A percentile compares a stretch with the other conserved stretches of the same genome.
These are phyloP conservation scores for Panthera uncia DNA, from an alignment of 2,113 vertebrate species.

Conservation along the genomic window DNA sequence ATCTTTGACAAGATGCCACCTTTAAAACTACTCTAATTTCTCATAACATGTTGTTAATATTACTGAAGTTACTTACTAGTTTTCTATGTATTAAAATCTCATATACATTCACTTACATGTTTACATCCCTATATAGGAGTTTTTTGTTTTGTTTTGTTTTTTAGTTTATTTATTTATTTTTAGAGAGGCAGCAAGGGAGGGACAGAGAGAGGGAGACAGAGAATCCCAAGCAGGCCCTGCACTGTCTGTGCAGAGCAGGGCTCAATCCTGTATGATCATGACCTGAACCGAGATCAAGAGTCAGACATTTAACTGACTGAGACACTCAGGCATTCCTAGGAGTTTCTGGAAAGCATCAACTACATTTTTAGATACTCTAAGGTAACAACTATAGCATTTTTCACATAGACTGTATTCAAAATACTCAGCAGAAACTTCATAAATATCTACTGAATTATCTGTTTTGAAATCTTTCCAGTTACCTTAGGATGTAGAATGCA, in stretches of 20 bases:
- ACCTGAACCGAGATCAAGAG: no score
- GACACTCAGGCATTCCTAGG: neutral
- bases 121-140: neutral
- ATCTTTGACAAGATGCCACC: neutral
- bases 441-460: neutral
- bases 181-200: no score
- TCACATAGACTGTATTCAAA: neutral
- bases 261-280: no score
- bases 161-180: no score
- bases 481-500: neutral
- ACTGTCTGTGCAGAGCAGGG: no score
- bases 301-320: no score
- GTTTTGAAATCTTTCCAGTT: conserved; percentile 38
- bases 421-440: conserved; percentile 35
- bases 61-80: conserved; percentile 26
- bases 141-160: neutral
- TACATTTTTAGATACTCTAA: neutral
- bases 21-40: conserved; percentile 25
- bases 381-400: conserved; percentile 21
- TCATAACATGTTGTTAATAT: neutral
- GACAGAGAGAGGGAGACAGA: no score
- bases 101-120: neutral
- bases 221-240: no score
- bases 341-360: neutral
- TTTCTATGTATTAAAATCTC: conserved; percentile 37